Evolutionary conservation across 1,140 invertebrate species (phyloP), one percentile per base, ranked within the genome.

Genomic region (Platyscapa corneri): DNA sequence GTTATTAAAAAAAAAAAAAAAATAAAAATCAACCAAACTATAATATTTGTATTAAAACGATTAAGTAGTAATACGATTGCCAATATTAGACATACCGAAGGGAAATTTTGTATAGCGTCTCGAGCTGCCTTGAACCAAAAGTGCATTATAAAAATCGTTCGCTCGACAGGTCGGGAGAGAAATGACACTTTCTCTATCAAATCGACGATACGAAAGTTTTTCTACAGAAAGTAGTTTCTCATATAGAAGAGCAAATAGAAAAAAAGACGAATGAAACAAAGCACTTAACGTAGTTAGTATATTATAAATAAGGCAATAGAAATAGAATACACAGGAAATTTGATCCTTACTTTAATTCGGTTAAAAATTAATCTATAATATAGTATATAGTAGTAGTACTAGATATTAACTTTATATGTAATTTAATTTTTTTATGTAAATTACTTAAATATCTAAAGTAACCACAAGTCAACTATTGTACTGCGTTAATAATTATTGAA

Each of bases 61-160:
- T 78, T 20, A 82, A 84, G 16, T 72, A 89, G 82, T 82, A 86
- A 85, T 84, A 87, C 42, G 76, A 88, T 60, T 32, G 65, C 76
- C 3, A 79, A 42, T 65, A 85, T 85, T 81, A 72, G 79, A 81
- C 18, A 82, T 49, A 81, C 60, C 60, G 56, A 72, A 82, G 78
- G 32, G 27, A 89, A 88, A 88, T 92, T 92, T 92, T 92, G 88
- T 92, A 92, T 90, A 93, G 90, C 90, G 90, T 93, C 89, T 92
- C 91, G 90, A 92, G 90, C 92, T 93, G 92, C 92, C 92, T 93
- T 93, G 90, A 93, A 93, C 92, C 92, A 89, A 93, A 93, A 92
- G 92, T 93, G 92, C 92, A 93, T 93, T 93, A 91, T 84, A 90
- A 90, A 90, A 90, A 88, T 90, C 89, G 88, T 90, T 89, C 87